These are phyloP conservation scores for Cromileptes altivelis DNA, from an alignment of 2,113 vertebrate species.

Conservation along the genomic window DNA sequence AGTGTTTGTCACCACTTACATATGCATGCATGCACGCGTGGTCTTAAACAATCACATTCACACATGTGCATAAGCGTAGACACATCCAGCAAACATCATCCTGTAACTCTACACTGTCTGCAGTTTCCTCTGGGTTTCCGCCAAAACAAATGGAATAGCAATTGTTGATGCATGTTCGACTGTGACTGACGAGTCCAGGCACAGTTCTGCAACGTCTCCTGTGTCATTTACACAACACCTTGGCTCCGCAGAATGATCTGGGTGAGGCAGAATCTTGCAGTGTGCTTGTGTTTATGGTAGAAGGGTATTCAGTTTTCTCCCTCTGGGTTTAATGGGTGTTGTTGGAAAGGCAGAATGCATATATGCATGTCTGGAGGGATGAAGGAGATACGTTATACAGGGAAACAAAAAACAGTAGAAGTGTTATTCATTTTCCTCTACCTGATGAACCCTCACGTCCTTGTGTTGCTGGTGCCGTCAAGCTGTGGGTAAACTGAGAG, in stretches of 20 bases:
- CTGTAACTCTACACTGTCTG: slow-evolving; percentile 5
- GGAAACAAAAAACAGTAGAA: background rate
- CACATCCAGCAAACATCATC: background rate
- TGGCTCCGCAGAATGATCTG: slow-evolving; percentile 28
- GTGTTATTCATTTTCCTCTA: slow-evolving; percentile 7
- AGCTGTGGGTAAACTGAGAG: slow-evolving; percentile 3
- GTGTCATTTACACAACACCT: slow-evolving; percentile 43
- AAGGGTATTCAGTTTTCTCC: slow-evolving; percentile 21
- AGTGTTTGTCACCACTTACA: slow-evolving; percentile 36
- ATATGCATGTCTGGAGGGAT: background rate
- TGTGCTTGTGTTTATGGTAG: background rate
- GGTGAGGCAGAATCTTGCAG: background rate
- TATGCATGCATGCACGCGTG: background rate
- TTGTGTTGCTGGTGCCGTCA: background rate
- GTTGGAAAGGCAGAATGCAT: slow-evolving; percentile 4
- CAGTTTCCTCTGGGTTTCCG: slow-evolving; percentile 17
- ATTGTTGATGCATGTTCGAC: slow-evolving; percentile 1
- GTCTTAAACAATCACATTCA: slow-evolving; percentile 10
- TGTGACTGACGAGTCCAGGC: slow-evolving; percentile 56
- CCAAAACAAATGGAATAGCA: background rate
- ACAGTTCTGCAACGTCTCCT: slow-evolving; percentile 33
- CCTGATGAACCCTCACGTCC: slow-evolving; percentile 5
- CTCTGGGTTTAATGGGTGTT: slow-evolving; percentile 6
- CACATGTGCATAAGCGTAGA: slow-evolving; percentile 18
- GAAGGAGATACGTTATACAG: slow-evolving; percentile 15